Evolutionary conservation across 2,888 invertebrate species (phyloP).

Genomic region (Falcaria lacertinaria): DNA sequence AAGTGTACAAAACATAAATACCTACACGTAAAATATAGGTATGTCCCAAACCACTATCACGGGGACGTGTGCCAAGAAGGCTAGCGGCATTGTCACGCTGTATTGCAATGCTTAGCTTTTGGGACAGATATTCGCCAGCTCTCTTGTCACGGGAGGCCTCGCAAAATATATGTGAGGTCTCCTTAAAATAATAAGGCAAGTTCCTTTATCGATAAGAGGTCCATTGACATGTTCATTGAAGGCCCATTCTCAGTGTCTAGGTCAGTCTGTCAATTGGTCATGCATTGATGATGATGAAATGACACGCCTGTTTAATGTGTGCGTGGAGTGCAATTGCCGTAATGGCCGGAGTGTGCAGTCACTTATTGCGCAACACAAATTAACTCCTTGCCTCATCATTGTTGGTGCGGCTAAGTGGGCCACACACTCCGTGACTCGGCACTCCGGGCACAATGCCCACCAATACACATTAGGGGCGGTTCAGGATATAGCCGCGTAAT

Average conservation of each 20-base stretch:
- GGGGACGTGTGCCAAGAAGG: no score
- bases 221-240: neutral
- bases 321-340: slow-evolving; percentile 23
- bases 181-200: no score
- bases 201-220: neutral
- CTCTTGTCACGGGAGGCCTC: no score
- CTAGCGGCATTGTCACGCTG: no score
- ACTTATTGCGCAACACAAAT: slow-evolving; percentile 28
- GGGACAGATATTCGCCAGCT: no score
- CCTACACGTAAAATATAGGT: no score
- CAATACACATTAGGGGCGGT: slow-evolving; percentile 43
- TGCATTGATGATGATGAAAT: slow-evolving; percentile 22
- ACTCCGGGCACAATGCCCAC: slow-evolving; percentile 12
- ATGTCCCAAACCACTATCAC: no score
- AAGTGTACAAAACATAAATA: no score
- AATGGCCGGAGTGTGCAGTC: slow-evolving; percentile 22
- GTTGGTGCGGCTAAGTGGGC: slow-evolving; percentile 41
- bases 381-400: slow-evolving; percentile 29
- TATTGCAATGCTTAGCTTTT: no score
- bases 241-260: neutral
- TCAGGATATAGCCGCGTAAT: slow-evolving; percentile 30
- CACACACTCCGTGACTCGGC: slow-evolving; percentile 47
- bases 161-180: no score
- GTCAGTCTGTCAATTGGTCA: slow-evolving; percentile 14
- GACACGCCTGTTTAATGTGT: slow-evolving; percentile 18